Conservation (phyloP, 2,888 invertebrate genomes). For the Agrochola lychnidis region DNA sequence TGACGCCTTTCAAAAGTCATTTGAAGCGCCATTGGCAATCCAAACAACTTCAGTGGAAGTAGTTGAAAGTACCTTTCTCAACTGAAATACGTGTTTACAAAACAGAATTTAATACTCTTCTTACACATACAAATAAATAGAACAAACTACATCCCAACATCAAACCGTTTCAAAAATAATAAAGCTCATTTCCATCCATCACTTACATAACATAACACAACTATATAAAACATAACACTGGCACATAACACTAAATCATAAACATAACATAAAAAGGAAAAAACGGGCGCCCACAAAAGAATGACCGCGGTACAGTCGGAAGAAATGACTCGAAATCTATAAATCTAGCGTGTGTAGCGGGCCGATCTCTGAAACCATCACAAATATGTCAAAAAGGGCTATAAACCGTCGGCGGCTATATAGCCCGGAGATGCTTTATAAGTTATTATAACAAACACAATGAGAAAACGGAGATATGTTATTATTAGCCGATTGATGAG, state of each 20-base stretch:
- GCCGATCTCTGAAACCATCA: conserved; percentile 84
- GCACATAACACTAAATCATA: conserved; percentile 70
- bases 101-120: background rate
- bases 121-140: conserved; percentile 3
- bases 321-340: conserved; percentile 81
- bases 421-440: conserved; percentile 84
- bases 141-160: conserved; percentile 18
- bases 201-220: conserved; percentile 55
- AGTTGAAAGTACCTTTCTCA: background rate
- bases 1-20: conserved; percentile 37
- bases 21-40: conserved; percentile 9
- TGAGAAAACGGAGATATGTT: conserved; percentile 77
- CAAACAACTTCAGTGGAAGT: background rate
- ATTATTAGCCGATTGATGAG: conserved; percentile 78
- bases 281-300: conserved; percentile 70
- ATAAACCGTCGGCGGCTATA: conserved; percentile 82
- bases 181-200: conserved; percentile 56
- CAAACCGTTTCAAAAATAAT: conserved; percentile 44
- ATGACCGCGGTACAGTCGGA: conserved; percentile 76
- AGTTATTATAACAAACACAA: conserved; percentile 79
- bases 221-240: conserved; percentile 62
- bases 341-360: conserved; percentile 67
- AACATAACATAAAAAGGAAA: conserved; percentile 67
- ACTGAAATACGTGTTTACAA: background rate
- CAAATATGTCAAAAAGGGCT: conserved; percentile 88